Conservation (phyloP, 2,113 vertebrate genomes). For the Poecilia latipinna region DNA sequence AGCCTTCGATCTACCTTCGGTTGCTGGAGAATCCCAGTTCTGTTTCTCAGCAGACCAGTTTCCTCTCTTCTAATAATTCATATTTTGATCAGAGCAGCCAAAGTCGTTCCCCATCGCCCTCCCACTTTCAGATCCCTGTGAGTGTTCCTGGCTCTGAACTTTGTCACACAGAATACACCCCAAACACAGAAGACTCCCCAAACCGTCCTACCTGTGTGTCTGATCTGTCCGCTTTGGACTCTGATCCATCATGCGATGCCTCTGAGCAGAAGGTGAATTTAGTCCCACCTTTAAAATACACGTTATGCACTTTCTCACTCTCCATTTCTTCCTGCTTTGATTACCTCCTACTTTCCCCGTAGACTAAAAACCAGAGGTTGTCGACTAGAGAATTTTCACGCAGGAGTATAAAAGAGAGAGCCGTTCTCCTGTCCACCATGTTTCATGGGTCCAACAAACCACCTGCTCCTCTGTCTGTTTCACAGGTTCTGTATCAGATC, state of each 20-base stretch:
- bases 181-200: constrained; percentile 10
- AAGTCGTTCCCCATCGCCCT: constrained; percentile 53
- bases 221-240: constrained; percentile 56
- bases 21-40: constrained; percentile 60
- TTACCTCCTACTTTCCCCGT: constrained; percentile 43
- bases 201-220: constrained; percentile 9
- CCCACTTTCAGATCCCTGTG: neutral
- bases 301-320: neutral
- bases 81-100: neutral
- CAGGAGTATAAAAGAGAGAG: constrained; percentile 92
- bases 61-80: constrained; percentile 19
- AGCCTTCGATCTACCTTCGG: constrained; percentile 73
- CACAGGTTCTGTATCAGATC: constrained; percentile 48
- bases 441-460: constrained; percentile 80
- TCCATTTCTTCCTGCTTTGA: neutral
- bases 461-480: constrained; percentile 12
- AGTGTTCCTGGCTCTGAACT: constrained; percentile 36
- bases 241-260: constrained; percentile 82
- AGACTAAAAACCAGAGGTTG: constrained; percentile 84
- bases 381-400: constrained; percentile 87
- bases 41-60: constrained; percentile 25
- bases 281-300: neutral
- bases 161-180: constrained; percentile 60
- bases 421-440: constrained; percentile 88
- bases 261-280: constrained; percentile 85